These are phyloP conservation scores for Tragelaphus oryx DNA, from an alignment of 2,797 vertebrate species.

Conservation along the genomic window DNA sequence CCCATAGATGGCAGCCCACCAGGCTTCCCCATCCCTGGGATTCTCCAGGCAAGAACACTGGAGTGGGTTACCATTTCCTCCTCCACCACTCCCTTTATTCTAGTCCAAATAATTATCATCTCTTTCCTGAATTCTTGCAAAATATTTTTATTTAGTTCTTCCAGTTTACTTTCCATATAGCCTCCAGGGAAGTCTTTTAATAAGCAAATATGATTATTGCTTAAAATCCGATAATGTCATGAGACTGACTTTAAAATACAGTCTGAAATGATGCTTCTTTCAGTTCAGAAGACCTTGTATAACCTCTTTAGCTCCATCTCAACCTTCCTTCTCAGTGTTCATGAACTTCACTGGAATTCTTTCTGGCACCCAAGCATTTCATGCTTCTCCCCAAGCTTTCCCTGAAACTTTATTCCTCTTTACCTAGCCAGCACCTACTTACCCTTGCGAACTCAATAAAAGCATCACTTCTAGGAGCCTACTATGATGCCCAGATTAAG, in stretches of 20 bases:
- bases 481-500: background rate
- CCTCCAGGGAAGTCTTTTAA: background rate
- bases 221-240: background rate
- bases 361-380: background rate
- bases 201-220: background rate
- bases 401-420: background rate
- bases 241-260: background rate
- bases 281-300: background rate
- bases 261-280: background rate
- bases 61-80: no score
- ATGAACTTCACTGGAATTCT: background rate
- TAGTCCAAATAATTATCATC: background rate
- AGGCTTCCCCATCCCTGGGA: no score
- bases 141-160: background rate
- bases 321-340: background rate
- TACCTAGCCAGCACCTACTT: background rate
- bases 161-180: background rate
- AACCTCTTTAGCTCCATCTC: background rate
- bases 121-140: background rate
- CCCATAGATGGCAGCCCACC: no score
- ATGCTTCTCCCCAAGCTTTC: background rate
- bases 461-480: background rate
- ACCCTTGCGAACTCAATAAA: background rate
- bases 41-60: no score
- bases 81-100: background rate